Base-by-base conservation (phyloP, 92 coral and sea anemone species). In the Epizoanthus rinbou region DNA sequence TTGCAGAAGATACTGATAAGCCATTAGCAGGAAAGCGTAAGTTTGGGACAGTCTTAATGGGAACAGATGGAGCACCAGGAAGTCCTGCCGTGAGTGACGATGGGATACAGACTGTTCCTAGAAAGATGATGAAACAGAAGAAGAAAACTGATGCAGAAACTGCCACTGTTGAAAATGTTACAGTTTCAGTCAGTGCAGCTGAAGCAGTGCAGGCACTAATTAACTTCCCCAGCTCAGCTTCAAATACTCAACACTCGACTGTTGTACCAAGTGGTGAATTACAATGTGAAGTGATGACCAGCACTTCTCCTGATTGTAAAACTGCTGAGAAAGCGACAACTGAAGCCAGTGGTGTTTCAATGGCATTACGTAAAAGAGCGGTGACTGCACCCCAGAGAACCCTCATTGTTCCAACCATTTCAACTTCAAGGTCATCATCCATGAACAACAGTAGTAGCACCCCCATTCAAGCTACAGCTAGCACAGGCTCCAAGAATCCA, bases 331-430 rank as follows among this genome's bases (percentile, higher is more conserved):
- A 25, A 19, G 19, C 14, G 39, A 79, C 73, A 82, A 50, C 28
- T 31, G 85, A 82, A 43, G 84, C 87, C 16, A 56, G 66, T 15
- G 89, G 76, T 47, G 89, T 76, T 39, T 88, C 58, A 22, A 78
- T 78, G 71, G 28, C 70, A 39, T 65, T 78, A 21, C 69, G 82
- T 60, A 1, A 37, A 1, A 78, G 64, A 45, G 57, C 16, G 13
- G 64, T 57, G 7, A 43, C 57, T 23, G 14, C 82, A 3, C 57
- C 69, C 52, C 82, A 78, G 66, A 60, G 82, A 43, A 78, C 82
- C 50, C 82, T 78, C 10, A 57, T 78, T 43, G 82, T 78, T 39
- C 82, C 82, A 8, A 78, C 82, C 43, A 9, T 45, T 10, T 43
- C 71, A n/a, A 5, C 82, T 15, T 19, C 69, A 25, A 76, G 59